Evolutionary conservation across 2,888 invertebrate species (phyloP).

Genomic region (Lampropteryx suffumata): DNA sequence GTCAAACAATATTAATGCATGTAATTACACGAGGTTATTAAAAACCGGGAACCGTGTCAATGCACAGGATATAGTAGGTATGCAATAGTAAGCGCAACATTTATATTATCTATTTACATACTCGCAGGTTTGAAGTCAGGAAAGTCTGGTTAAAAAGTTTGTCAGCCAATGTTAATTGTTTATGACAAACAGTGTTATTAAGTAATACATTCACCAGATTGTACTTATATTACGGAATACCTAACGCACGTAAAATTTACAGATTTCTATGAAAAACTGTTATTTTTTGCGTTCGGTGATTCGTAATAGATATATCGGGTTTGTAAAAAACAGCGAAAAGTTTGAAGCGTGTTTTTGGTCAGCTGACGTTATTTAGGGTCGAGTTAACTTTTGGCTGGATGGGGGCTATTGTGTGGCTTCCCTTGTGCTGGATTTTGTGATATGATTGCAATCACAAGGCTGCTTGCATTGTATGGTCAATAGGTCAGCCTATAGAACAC

Average conservation of each 20-base stretch:
- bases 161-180: constrained; percentile 32
- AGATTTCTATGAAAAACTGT: background rate
- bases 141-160: constrained; percentile 37
- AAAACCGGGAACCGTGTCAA: background rate
- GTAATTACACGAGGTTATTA: too few species aligned
- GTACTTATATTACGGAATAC: too few species aligned
- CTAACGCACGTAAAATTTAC: background rate
- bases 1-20: too few species aligned
- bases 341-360: too few species aligned
- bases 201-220: too few species aligned
- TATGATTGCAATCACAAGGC: constrained; percentile 39
- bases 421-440: constrained; percentile 28
- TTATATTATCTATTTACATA: constrained; percentile 1
- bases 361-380: background rate
- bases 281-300: too few species aligned
- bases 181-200: too few species aligned
- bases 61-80: constrained; percentile 10
- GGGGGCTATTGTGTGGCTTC: constrained; percentile 22
- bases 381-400: constrained; percentile 15
- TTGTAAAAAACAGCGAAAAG: too few species aligned
- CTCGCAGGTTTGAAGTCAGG: constrained; percentile 1
- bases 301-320: too few species aligned
- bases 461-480: constrained; percentile 40
- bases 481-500: constrained; percentile 44
- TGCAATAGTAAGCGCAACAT: constrained; percentile 13